Percentiles rank a stretch among this genome's conserved stretches.
phyloP scores from a whole-genome alignment of 2,888 invertebrate species.

The Ptilodon capucinus region DNA sequence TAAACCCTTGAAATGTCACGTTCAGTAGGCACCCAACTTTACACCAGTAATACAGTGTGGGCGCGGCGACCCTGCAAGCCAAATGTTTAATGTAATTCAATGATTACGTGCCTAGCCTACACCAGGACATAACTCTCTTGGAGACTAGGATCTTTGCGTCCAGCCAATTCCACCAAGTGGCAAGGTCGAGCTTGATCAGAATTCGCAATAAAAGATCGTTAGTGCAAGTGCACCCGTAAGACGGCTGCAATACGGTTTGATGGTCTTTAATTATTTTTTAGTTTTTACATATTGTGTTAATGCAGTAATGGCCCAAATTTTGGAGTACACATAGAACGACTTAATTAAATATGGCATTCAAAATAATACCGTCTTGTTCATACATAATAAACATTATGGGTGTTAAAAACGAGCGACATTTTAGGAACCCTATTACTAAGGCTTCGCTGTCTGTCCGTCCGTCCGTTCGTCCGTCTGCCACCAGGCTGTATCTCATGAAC shows the following conservation, averaged over 20 bases:
- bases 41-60: constrained; percentile 39
- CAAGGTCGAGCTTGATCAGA: constrained; percentile 62
- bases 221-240: constrained; percentile 19
- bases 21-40: constrained; percentile 23
- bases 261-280: too few species aligned
- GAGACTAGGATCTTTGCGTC: constrained; percentile 41
- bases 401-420: too few species aligned
- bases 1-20: not conserved
- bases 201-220: constrained; percentile 41
- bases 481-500: too few species aligned
- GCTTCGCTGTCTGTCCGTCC: too few species aligned
- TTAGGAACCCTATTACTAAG: too few species aligned
- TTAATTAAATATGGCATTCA: too few species aligned
- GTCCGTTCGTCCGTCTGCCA: too few species aligned
- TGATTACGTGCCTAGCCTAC: constrained; percentile 40
- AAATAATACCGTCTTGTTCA: too few species aligned
- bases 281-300: too few species aligned
- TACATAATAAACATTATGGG: too few species aligned
- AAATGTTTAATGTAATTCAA: constrained; percentile 57
- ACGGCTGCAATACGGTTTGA: not conserved
- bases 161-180: constrained; percentile 60
- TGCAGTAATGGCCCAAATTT: too few species aligned
- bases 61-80: constrained; percentile 54
- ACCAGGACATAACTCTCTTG: constrained; percentile 38
- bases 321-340: too few species aligned